Percentiles rank a stretch among this genome's conserved stretches.
These are phyloP conservation scores for Heterochromis multidens DNA, from an alignment of 2,113 vertebrate species.

Conservation along the genomic window DNA sequence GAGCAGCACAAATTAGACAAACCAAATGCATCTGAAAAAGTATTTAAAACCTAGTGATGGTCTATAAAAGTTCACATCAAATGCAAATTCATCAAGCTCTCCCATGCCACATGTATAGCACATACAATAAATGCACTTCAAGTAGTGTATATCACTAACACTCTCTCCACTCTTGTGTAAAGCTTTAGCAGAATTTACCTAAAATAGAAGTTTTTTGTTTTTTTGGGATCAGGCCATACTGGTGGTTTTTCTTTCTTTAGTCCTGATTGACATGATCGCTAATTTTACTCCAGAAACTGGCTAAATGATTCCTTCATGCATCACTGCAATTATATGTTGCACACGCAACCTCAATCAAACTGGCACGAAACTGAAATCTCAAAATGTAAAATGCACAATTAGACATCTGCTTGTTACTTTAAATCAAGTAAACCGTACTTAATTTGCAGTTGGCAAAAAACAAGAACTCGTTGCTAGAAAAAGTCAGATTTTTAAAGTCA, in stretches of 20 bases:
- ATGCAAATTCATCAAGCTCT: too few species aligned
- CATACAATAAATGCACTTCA: not conserved
- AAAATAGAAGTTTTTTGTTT: not conserved
- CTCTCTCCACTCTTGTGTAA: not conserved
- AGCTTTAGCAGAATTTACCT: not conserved
- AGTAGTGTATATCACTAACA: not conserved
- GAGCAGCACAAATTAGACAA: not conserved
- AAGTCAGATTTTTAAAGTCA: not conserved
- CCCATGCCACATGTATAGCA: not conserved
- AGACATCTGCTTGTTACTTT: not conserved
- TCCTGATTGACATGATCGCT: not conserved
- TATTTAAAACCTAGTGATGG: not conserved
- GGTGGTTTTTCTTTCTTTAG: constrained; percentile 13
- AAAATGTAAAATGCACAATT: not conserved
- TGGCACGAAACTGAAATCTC: not conserved
- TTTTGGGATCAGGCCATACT: not conserved
- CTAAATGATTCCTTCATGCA: not conserved
- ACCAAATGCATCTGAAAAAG: not conserved
- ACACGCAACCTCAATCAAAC: not conserved
- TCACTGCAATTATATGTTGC: not conserved
- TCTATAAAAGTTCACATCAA: not conserved
- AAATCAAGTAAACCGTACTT: not conserved
- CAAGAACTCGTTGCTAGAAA: not conserved
- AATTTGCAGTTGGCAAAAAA: not conserved
- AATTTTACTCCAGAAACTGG: not conserved